Conservation (phyloP, 2,888 invertebrate species). For the Nematopogon swammerdamellus region DNA sequence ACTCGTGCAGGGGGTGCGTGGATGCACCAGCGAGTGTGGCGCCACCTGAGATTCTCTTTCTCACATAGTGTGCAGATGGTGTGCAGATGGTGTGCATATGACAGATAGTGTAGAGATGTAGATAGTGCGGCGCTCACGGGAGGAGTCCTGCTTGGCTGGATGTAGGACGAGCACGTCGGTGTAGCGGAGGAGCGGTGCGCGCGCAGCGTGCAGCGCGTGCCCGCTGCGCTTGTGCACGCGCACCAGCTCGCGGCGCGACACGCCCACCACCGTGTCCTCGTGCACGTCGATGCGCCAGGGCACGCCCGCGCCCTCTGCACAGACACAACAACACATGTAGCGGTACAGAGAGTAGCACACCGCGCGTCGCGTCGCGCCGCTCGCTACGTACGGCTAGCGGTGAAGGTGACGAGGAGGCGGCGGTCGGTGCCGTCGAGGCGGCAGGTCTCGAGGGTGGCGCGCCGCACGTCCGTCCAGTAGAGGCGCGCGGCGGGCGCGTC, state of each 20-base stretch:
- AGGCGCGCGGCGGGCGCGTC: constrained; percentile 71
- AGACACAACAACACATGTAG: no score
- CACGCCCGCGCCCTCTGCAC: no score
- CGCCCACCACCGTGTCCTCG: constrained; percentile 42
- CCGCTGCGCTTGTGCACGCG: constrained; percentile 17
- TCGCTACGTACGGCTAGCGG: no score
- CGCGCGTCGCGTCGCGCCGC: no score
- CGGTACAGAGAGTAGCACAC: no score
- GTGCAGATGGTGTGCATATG: no score
- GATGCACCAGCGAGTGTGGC: no score
- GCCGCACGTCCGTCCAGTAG: constrained; percentile 84
- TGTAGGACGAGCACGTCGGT: constrained; percentile 23
- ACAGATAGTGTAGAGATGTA: constrained; percentile 4
- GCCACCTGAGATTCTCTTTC: no score
- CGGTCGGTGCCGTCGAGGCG: constrained; percentile 67
- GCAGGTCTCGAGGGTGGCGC: constrained; percentile 66
- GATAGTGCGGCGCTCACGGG: background rate
- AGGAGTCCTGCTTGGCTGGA: constrained; percentile 11
- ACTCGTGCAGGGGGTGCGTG: no score
- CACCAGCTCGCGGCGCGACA: constrained; percentile 24
- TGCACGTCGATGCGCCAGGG: constrained; percentile 28
- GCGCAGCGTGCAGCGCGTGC: constrained; percentile 17
- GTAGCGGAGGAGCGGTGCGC: constrained; percentile 7
- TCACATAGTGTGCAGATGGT: no score
- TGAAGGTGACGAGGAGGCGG: constrained; percentile 54